Evolutionary conservation across 64 coral and sea anemone genomes (phyloP).

Genomic region (Montipora capricornis): DNA sequence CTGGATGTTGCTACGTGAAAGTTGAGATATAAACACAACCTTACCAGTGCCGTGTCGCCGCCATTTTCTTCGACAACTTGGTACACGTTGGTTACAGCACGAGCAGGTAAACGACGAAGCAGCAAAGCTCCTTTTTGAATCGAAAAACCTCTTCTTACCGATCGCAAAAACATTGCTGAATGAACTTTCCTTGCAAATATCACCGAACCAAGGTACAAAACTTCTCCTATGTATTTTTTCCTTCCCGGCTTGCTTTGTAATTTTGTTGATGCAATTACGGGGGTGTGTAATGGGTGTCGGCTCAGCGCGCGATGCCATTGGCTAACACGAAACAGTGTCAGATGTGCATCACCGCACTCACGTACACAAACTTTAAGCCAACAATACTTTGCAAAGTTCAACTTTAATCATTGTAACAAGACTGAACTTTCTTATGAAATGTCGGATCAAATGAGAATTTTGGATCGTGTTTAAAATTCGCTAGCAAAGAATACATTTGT

Average conservation of each 20-base stretch:
- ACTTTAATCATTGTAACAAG: no score
- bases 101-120: not conserved
- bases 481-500: not conserved
- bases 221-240: not conserved
- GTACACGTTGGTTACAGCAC: not conserved
- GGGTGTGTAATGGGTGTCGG: constrained; percentile 33
- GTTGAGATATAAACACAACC: not conserved
- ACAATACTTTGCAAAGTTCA: no score
- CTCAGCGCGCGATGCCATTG: not conserved
- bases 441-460: no score
- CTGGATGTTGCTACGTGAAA: not conserved
- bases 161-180: constrained; percentile 43
- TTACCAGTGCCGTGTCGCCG: constrained; percentile 40
- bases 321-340: not conserved
- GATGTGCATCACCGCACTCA: no score
- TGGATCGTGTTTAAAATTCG: not conserved
- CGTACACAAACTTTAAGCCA: no score
- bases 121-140: constrained; percentile 22
- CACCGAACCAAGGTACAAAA: not conserved
- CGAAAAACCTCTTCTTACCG: constrained; percentile 8
- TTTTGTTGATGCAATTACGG: not conserved
- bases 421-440: no score
- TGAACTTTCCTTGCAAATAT: not conserved
- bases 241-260: constrained; percentile 15
- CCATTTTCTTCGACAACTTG: constrained; percentile 27